A percentile compares a stretch with the other conserved stretches of the same genome.
Evolutionary conservation across 2,888 invertebrate species (phyloP).

Genomic region (Mechanitis messenoides): DNA sequence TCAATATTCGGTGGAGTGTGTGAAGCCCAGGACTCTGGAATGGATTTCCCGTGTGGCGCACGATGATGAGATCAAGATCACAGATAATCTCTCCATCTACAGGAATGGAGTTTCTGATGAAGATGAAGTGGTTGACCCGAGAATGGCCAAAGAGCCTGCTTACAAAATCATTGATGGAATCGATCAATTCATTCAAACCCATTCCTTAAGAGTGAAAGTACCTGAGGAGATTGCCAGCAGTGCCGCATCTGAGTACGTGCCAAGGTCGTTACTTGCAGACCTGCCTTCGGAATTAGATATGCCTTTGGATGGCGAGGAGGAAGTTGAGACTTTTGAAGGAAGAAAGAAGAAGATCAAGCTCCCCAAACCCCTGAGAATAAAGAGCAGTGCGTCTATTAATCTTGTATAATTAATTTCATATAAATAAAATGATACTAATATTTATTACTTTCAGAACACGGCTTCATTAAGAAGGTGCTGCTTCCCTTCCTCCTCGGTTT

Average conservation of each 20-base stretch:
- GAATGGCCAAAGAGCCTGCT: conserved; percentile 73
- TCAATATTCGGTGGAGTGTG: conserved; percentile 83
- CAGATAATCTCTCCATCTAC: conserved; percentile 84
- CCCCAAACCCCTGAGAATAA: conserved; percentile 71
- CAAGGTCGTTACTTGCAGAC: conserved; percentile 78
- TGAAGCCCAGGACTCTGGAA: conserved; percentile 85
- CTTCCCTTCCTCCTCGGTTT: conserved; percentile 90
- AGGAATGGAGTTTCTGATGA: conserved; percentile 75
- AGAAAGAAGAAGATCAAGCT: conserved; percentile 74
- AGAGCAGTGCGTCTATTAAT: conserved; percentile 57
- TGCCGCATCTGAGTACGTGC: conserved; percentile 77
- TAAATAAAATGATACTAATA: conserved; percentile 8
- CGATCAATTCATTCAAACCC: conserved; percentile 84
- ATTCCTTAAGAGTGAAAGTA: conserved; percentile 84
- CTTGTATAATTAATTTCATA: conserved; percentile 1
- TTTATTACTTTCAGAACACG: conserved; percentile 79
- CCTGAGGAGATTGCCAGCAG: conserved; percentile 79
- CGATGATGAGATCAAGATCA: conserved; percentile 83
- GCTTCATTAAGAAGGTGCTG: conserved; percentile 88
- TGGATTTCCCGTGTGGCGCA: conserved; percentile 83
- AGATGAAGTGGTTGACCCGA: conserved; percentile 55
- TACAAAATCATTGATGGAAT: conserved; percentile 82
- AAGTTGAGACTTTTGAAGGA: conserved; percentile 64
- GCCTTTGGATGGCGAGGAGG: conserved; percentile 79
- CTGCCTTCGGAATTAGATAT: conserved; percentile 82